Percentiles rank a stretch among this genome's conserved stretches.
Evolutionary conservation across 2,797 vertebrate species (phyloP).

Genomic region (Pangasius sanitwongsei): DNA sequence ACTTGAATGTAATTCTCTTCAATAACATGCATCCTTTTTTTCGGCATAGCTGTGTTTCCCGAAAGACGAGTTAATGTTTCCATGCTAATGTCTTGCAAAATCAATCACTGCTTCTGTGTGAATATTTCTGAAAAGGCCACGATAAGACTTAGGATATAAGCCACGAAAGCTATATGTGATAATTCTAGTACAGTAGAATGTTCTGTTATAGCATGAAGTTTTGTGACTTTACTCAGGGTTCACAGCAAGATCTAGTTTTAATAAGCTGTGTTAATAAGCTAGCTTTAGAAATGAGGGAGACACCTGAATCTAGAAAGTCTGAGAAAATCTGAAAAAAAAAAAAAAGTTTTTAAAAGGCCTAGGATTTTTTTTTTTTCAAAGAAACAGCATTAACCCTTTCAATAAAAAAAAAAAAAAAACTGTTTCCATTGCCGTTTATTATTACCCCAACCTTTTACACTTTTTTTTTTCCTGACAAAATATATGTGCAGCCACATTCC

Average conservation of each 20-base stretch:
- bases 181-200: background rate
- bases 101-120: background rate
- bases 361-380: background rate
- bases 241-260: background rate
- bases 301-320: background rate
- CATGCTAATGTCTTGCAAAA: background rate
- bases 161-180: background rate
- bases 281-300: background rate
- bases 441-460: background rate
- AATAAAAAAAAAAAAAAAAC: background rate
- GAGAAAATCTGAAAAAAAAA: background rate
- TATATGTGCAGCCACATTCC: background rate
- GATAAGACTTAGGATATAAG: background rate
- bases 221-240: background rate
- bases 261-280: background rate
- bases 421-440: background rate
- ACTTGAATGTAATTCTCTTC: conserved; percentile 11
- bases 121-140: background rate
- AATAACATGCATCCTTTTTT: background rate
- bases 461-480: background rate
- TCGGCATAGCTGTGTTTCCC: background rate
- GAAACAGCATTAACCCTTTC: background rate
- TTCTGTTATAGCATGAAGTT: background rate
- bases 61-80: background rate
- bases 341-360: background rate